Base-by-base conservation (phyloP, 2,113 vertebrate species). In the Chloropsis cyanopogon region DNA sequence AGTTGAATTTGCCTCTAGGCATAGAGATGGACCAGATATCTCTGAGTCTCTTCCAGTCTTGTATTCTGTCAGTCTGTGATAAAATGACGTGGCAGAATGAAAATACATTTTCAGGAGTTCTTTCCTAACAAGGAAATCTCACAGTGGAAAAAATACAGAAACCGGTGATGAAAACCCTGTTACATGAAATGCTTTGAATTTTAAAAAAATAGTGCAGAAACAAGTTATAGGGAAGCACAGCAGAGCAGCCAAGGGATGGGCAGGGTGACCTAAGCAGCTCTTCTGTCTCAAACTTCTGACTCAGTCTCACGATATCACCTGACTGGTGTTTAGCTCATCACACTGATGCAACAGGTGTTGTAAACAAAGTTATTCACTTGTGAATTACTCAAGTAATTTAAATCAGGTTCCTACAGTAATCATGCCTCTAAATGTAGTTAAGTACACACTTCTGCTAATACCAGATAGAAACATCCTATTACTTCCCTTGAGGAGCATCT, bases 311-410 rank as follows among this genome's bases (percentile, higher is more conserved):
- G 0, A 76, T 73, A 80, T 94, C 90, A 96, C 91, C 84, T 89
- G 94, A 82, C 53, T 46, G 59, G 46, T 65, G 52, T 54, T 88
- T 65, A 91, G 59, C 87, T 73, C 90, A 86, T 82, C 57, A 54
- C 68, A 50, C 37, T 96, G 87, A 84, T 93, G 87, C 93, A 96
- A 94, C 10, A 76, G 16, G 59, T 61, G n/a, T 72, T 88, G 81
- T 86, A 94, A 96, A 94, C 78, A 93, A 93, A 63, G 22, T 80
- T 85, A 80, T 10, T 89, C 49, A 76, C 53, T 59, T 68, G 21
- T 85, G 49, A 77, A 65, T 95, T 88, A 76, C 72, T 85, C 75
- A 80, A 33, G 70, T 88, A 72, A 80, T 84, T 91, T 49, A 72
- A 91, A 79, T 68, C 70, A 69, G 39, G 14, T 61, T 88, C 61